These are phyloP conservation scores for Rhodophaea formosa DNA, from an alignment of 2,888 invertebrate genomes.

Conservation along the genomic window DNA sequence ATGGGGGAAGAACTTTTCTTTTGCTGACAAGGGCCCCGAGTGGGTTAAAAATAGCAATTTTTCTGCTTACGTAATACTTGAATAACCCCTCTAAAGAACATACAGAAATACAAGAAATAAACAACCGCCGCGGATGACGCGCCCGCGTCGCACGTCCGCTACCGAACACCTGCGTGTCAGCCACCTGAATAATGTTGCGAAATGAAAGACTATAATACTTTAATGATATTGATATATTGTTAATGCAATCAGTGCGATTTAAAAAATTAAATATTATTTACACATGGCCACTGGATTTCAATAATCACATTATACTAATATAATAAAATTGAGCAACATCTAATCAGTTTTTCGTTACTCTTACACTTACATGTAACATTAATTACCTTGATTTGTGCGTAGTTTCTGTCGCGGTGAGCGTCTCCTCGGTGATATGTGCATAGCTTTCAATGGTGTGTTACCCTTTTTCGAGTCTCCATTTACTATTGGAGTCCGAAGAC, in stretches of 20 bases:
- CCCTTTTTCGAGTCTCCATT: conserved; percentile 65
- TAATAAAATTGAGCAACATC: conserved; percentile 12
- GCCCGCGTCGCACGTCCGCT: too few species aligned
- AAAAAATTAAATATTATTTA: conserved; percentile 49
- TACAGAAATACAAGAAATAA: too few species aligned
- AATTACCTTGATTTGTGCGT: conserved; percentile 34
- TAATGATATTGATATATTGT: conserved; percentile 5
- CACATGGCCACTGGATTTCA: conserved; percentile 58
- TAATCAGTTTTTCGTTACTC: conserved; percentile 23
- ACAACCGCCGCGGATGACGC: too few species aligned
- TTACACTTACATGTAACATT: conserved; percentile 26
- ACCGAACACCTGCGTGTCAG: too few species aligned
- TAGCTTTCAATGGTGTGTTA: conserved; percentile 81
- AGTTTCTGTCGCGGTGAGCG: conserved; percentile 65
- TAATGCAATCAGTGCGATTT: conserved; percentile 30
- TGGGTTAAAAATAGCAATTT: too few species aligned
- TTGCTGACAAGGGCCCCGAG: too few species aligned
- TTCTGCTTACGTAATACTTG: too few species aligned
- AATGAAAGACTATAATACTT: background rate
- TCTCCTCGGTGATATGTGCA: conserved; percentile 69
- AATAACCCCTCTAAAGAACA: too few species aligned
- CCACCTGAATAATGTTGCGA: background rate
- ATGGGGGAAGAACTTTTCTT: too few species aligned
- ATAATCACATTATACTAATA: conserved; percentile 32
- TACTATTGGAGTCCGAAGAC: conserved; percentile 69